Evolutionary conservation across 2,888 invertebrate species (phyloP).

Genomic region (Drosophila colorata): DNA sequence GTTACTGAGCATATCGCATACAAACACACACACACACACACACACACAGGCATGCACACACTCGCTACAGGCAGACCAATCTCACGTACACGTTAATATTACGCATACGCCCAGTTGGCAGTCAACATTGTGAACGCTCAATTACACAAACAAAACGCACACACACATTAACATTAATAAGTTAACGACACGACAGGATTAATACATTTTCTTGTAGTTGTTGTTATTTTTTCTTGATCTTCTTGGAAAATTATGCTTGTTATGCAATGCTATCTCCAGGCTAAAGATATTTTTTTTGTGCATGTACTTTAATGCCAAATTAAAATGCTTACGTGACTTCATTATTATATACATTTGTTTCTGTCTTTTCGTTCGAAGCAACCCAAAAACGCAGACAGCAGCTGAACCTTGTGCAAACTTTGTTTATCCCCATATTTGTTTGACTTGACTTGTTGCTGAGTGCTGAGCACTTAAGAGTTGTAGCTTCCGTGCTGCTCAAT

Average conservation of each 20-base stretch:
- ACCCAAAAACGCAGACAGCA: not conserved
- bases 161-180: conserved; percentile 49
- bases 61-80: not conserved
- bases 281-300: conserved; percentile 7
- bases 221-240: not conserved
- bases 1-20: conserved; percentile 32
- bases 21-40: conserved; percentile 9
- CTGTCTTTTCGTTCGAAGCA: not conserved
- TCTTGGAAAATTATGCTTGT: conserved; percentile 37
- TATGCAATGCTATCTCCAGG: conserved; percentile 32
- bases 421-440: conserved; percentile 28
- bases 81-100: conserved; percentile 37
- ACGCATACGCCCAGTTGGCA: conserved; percentile 43
- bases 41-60: not conserved
- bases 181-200: conserved; percentile 70
- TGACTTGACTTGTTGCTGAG: conserved; percentile 47
- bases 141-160: conserved; percentile 48
- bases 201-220: conserved; percentile 41
- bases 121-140: conserved; percentile 52
- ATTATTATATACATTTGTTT: conserved; percentile 50
- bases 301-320: conserved; percentile 71
- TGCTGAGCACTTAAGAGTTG: conserved; percentile 23
- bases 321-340: conserved; percentile 79
- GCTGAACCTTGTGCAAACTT: not conserved
- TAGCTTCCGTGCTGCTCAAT: conserved; percentile 39